Conservation (phyloP, 2,797 vertebrate genomes). For the Anomalospiza imberbis region DNA sequence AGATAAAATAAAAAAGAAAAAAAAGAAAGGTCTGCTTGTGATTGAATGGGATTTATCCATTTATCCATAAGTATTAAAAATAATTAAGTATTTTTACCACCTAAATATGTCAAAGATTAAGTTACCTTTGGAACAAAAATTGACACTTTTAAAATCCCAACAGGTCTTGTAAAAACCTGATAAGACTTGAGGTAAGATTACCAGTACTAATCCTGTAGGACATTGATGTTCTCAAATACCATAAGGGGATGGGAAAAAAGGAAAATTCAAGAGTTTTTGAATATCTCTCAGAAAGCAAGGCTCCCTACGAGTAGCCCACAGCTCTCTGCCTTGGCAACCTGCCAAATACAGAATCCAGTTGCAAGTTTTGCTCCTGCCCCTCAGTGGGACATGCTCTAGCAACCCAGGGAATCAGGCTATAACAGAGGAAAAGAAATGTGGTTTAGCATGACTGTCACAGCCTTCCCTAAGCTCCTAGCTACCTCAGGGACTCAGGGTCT, state of each 20-base stretch:
- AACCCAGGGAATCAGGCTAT: neutral
- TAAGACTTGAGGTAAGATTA: neutral
- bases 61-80: neutral
- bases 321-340: neutral
- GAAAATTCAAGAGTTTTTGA: neutral
- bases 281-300: neutral
- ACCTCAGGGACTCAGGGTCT: neutral
- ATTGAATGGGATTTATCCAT: neutral
- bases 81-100: neutral
- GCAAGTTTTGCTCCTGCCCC: neutral
- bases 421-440: neutral
- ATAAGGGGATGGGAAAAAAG: neutral
- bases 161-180: neutral
- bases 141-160: neutral
- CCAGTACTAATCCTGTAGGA: neutral
- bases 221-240: neutral
- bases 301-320: fast-evolving
- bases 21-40: neutral
- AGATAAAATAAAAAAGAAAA: neutral
- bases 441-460: neutral
- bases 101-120: neutral
- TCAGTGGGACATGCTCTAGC: neutral
- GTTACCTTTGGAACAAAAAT: neutral
- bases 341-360: neutral
- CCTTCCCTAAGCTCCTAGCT: neutral